phyloP scores from a whole-genome alignment of 2,113 vertebrate genomes.

The Probosciger aterrimus region DNA sequence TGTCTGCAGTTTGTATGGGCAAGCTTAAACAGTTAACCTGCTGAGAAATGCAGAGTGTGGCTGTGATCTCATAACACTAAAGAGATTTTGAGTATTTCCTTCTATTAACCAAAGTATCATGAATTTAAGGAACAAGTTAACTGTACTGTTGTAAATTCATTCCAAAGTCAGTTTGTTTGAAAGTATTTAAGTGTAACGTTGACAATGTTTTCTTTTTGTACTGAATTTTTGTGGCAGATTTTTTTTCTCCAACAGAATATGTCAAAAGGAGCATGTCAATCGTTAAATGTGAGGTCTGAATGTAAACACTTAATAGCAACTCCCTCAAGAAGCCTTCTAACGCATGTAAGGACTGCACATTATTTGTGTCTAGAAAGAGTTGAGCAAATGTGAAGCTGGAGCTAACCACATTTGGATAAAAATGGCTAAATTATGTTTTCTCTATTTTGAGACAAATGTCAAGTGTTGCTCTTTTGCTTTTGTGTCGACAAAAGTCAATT shows the following conservation, averaged over 20 bases:
- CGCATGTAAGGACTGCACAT: constrained; percentile 27
- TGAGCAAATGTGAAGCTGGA: constrained; percentile 58
- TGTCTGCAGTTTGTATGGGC: background rate
- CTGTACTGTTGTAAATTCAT: background rate
- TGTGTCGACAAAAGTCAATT: constrained; percentile 69
- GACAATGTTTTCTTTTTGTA: background rate
- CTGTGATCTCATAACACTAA: background rate
- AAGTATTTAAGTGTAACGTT: background rate
- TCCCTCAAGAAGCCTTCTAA: constrained; percentile 17
- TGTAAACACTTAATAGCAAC: constrained; percentile 17
- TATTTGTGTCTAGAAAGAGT: constrained; percentile 58
- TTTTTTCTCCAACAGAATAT: background rate
- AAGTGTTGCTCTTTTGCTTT: constrained; percentile 63
- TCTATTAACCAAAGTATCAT: background rate
- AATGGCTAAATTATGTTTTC: constrained; percentile 62
- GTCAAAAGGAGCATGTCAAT: background rate
- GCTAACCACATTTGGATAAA: constrained; percentile 32
- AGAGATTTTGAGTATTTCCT: background rate
- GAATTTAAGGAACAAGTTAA: background rate
- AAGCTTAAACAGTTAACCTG: background rate
- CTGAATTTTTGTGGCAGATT: background rate
- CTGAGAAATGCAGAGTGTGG: background rate
- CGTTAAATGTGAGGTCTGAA: constrained; percentile 27
- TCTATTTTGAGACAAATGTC: constrained; percentile 72
- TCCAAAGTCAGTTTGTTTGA: background rate